Evolutionary conservation across 2,888 invertebrate species (phyloP).

Genomic region (Troides aeacus): DNA sequence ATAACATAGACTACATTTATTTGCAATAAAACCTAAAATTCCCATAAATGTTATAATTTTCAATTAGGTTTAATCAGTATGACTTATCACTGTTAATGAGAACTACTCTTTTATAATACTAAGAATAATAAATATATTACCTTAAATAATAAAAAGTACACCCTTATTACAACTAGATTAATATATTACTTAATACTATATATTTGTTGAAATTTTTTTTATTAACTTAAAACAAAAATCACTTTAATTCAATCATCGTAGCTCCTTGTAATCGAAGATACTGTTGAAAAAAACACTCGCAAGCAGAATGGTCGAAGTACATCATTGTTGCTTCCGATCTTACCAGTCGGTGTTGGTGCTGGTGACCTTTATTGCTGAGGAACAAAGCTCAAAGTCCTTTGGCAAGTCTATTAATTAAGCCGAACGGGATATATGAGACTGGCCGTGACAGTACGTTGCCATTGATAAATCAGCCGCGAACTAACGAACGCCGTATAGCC

Average conservation of each 20-base stretch:
- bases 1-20: too few species aligned
- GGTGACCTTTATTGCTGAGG: slow-evolving; percentile 29
- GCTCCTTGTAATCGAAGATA: slow-evolving; percentile 49
- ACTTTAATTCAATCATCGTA: slow-evolving; percentile 27
- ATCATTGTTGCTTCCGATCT: slow-evolving; percentile 69
- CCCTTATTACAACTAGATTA: too few species aligned
- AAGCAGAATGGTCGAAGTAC: slow-evolving; percentile 63
- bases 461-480: slow-evolving; percentile 39
- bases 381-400: slow-evolving; percentile 29
- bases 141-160: too few species aligned
- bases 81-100: too few species aligned
- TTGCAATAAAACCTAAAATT: too few species aligned
- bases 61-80: too few species aligned
- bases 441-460: slow-evolving; percentile 32
- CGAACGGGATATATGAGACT: slow-evolving; percentile 36
- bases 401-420: slow-evolving; percentile 38
- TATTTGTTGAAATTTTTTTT: too few species aligned
- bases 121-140: too few species aligned
- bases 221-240: not conserved
- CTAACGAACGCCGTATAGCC: not conserved
- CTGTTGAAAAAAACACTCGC: slow-evolving; percentile 63
- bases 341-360: slow-evolving; percentile 38
- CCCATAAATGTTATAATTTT: too few species aligned
- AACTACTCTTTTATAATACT: too few species aligned
- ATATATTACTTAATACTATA: too few species aligned